These are phyloP conservation scores for Ia io DNA, from an alignment of 2,113 vertebrate species.

Conservation along the genomic window DNA sequence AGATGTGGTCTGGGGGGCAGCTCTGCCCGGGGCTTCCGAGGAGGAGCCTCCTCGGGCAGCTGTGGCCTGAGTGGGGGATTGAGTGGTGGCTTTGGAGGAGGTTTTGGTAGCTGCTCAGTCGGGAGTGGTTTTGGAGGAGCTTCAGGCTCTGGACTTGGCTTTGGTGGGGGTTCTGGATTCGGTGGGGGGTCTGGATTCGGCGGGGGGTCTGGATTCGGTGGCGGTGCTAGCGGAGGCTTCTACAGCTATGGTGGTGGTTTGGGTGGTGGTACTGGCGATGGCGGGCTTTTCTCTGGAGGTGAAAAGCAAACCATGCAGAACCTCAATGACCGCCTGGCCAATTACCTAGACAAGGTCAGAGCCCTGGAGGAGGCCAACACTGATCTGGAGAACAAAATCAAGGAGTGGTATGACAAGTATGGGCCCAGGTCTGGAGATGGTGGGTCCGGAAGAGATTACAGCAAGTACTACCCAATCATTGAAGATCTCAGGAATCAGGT, in stretches of 20 bases:
- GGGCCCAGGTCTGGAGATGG: slow-evolving; percentile 47
- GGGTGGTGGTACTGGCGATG: slow-evolving; percentile 42
- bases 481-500: slow-evolving; percentile 82
- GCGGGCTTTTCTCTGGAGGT: slow-evolving; percentile 71
- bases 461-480: slow-evolving; percentile 72
- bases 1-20: slow-evolving; percentile 50
- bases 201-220: neutral
- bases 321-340: slow-evolving; percentile 89
- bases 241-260: neutral
- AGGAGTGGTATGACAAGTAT: slow-evolving; percentile 76
- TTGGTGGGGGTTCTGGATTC: neutral
- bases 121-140: neutral
- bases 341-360: slow-evolving; percentile 84
- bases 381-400: slow-evolving; percentile 81
- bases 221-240: slow-evolving; percentile 15
- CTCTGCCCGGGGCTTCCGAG: slow-evolving; percentile 43
- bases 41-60: slow-evolving; percentile 50
- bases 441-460: slow-evolving; percentile 77
- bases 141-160: neutral
- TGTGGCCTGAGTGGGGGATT: slow-evolving; percentile 40
- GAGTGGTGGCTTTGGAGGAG: slow-evolving; percentile 36
- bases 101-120: slow-evolving; percentile 35
- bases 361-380: slow-evolving; percentile 86
- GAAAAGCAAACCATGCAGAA: slow-evolving; percentile 88
- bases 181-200: neutral